Evolutionary conservation across 2,888 invertebrate genomes (phyloP), one percentile per base, ranked within the genome.

Genomic region (Archaeoteleia sp.): DNA sequence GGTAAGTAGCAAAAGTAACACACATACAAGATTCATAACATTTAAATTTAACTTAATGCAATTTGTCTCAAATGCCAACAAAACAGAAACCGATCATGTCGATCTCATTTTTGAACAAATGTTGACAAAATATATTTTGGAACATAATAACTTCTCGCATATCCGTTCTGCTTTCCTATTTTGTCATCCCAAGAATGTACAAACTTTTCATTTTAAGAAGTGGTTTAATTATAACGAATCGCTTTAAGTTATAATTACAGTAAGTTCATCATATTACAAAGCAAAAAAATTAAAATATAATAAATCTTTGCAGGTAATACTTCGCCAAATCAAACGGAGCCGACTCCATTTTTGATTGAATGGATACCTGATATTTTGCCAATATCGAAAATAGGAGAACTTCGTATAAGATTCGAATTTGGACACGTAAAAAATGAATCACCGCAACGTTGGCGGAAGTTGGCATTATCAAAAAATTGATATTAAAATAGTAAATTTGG

Each of bases 351-450:
- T 78, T 86, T 90, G 17, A 89, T 94, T 34, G 92, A 93, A 79
- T 94, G 94, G 94, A 90, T 91, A 60, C 92, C 93, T 0, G 90
- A 92, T 78, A 89, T 92, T 51, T 86, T 92, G 46, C 91, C 91
- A 3, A 86, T 88, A 68, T 90, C 91, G 25, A 89, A 90, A 74
- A 90, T 93, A 67, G 94, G 94, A 4, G 91, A 93, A 78, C 85
- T 94, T 57, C 87, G 90, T 67, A 87, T 94, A 51, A 89, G 89
- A 71, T 93, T 93, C 80, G 90, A 91, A 79, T 90, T 91, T 79
- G 92, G 92, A 34, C 91, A 90, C 78, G 89, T 87, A 78, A 88
- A 88, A 76, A 89, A 88, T 75, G 88, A 88, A 15, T 83, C 81
- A 5, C 74, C 74, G 2, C 81, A 79, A 34, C 78, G 74, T 55